Evolutionary conservation across 1,140 invertebrate species (phyloP).

Genomic region (Eueides isabella): DNA sequence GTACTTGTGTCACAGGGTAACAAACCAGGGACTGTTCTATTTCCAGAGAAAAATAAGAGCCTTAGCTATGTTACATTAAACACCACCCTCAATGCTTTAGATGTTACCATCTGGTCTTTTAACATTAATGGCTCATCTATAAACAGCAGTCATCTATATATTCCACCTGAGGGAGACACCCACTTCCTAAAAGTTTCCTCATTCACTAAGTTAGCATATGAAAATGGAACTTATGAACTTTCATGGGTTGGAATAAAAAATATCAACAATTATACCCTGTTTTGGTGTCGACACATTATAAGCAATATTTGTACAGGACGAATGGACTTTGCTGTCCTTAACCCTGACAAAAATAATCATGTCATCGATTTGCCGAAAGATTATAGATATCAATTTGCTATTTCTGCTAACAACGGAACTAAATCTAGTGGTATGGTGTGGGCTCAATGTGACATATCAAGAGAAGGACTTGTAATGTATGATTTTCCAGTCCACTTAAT

Average conservation of each 20-base stretch:
- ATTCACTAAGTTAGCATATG: conserved; percentile 85
- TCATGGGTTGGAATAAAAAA: conserved; percentile 85
- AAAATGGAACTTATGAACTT: conserved; percentile 86
- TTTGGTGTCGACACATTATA: conserved; percentile 85
- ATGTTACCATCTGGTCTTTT: conserved; percentile 76
- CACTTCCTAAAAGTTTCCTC: conserved; percentile 84
- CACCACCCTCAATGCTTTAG: conserved; percentile 59
- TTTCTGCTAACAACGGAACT: conserved; percentile 85
- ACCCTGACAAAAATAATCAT: conserved; percentile 59
- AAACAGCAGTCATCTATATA: conserved; percentile 82
- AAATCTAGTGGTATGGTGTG: conserved; percentile 89
- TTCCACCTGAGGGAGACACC: conserved; percentile 83
- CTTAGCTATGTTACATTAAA: conserved; percentile 65
- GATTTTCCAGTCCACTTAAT: conserved; percentile 85
- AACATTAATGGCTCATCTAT: conserved; percentile 84
- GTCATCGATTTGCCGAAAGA: conserved; percentile 68
- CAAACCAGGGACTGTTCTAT: conserved; percentile 61
- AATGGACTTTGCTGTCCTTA: conserved; percentile 67
- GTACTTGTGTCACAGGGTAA: conserved; percentile 53
- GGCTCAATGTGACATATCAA: conserved; percentile 89
- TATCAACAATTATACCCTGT: conserved; percentile 86
- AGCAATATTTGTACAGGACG: conserved; percentile 66
- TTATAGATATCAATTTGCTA: conserved; percentile 84
- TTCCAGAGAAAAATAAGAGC: conserved; percentile 67
- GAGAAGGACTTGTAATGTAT: conserved; percentile 86